Conservation (phyloP, 2,113 vertebrate genomes). For the Gobiocypris rarus region DNA sequence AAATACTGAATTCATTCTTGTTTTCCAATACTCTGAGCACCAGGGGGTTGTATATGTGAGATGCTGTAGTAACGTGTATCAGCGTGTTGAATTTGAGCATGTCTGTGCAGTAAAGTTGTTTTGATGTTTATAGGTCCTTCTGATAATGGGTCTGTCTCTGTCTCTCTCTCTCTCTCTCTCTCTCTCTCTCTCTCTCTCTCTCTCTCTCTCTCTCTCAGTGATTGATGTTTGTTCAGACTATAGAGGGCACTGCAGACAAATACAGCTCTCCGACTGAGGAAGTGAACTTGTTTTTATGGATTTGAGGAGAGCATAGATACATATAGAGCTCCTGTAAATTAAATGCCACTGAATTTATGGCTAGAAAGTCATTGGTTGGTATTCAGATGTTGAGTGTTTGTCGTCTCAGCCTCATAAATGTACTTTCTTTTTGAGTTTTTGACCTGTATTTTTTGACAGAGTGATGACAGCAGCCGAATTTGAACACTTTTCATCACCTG, state of each 20-base stretch:
- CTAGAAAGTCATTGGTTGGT: background rate
- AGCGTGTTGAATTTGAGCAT: background rate
- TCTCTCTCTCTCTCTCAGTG: slow-evolving; percentile 7
- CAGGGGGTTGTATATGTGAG: background rate
- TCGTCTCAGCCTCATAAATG: background rate
- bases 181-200: background rate
- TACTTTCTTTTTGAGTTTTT: background rate
- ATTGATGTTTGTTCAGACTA: slow-evolving; percentile 41
- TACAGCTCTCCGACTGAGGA: background rate
- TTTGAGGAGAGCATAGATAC: background rate
- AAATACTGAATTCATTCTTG: background rate
- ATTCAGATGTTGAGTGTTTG: background rate
- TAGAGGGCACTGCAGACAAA: slow-evolving; percentile 55
- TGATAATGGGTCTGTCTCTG: background rate
- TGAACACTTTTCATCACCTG: no score
- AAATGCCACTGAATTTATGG: background rate
- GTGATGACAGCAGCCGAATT: background rate
- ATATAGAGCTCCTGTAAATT: background rate
- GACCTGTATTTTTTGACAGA: background rate
- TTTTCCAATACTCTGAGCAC: background rate
- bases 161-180: background rate
- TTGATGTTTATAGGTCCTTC: background rate
- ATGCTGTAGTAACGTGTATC: background rate
- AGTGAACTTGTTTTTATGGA: slow-evolving; percentile 1
- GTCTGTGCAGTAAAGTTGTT: background rate